phyloP scores from a whole-genome alignment of 2,888 invertebrate species.

The Morinoia aosen region DNA sequence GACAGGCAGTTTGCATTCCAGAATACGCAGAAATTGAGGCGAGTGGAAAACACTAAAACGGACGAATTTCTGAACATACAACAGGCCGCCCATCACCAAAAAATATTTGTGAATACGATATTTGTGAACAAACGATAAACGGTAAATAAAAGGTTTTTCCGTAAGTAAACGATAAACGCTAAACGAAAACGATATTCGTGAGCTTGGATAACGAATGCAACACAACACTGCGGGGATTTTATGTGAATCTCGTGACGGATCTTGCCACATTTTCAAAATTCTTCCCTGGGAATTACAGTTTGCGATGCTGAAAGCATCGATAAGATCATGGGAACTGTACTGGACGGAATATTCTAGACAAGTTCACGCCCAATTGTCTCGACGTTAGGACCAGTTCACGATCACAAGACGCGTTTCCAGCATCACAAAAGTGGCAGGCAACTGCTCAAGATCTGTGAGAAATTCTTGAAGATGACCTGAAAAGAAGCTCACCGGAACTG shows the following conservation, averaged over 20 bases:
- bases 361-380: slow-evolving; percentile 12
- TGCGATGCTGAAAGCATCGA: neutral
- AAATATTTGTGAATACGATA: too few relatives aligned
- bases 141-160: too few relatives aligned
- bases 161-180: too few relatives aligned
- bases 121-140: too few relatives aligned
- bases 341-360: neutral
- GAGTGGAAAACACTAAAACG: neutral
- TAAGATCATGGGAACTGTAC: neutral
- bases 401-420: neutral
- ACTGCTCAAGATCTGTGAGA: slow-evolving; percentile 33
- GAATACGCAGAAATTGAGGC: neutral
- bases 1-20: neutral
- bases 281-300: neutral
- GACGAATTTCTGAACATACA: too few relatives aligned
- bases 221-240: too few relatives aligned
- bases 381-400: neutral
- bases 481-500: slow-evolving; percentile 43
- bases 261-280: neutral
- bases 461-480: slow-evolving; percentile 35
- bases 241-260: neutral
- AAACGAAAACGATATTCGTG: too few relatives aligned
- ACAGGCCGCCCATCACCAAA: too few relatives aligned
- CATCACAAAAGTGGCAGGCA: neutral
- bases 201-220: too few relatives aligned